phyloP scores from a whole-genome alignment of 1,140 invertebrate genomes.

The Trinorchestia longiramus region DNA sequence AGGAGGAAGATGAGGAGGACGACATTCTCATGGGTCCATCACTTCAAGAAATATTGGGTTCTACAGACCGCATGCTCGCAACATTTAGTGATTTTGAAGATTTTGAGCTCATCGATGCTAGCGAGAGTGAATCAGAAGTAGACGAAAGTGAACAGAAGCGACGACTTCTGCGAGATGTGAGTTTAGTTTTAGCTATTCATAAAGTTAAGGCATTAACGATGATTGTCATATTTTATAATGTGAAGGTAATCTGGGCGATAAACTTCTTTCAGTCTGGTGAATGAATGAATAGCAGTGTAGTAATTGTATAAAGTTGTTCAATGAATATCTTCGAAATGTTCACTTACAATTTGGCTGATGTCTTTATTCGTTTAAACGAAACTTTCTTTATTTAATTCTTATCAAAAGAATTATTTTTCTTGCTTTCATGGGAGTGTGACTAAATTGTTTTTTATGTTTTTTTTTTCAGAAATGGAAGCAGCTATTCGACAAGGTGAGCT shows the following conservation, averaged over 20 bases:
- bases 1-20: background rate
- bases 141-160: slow-evolving; percentile 80
- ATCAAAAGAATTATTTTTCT: background rate
- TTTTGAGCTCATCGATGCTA: slow-evolving; percentile 63
- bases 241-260: background rate
- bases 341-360: background rate
- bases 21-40: slow-evolving; percentile 40
- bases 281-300: background rate
- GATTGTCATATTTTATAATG: background rate
- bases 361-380: background rate
- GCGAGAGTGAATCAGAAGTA: slow-evolving; percentile 72
- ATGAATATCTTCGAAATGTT: too few species aligned
- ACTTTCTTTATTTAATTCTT: background rate
- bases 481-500: slow-evolving; percentile 84
- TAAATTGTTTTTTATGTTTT: slow-evolving; percentile 67
- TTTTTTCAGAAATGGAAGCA: slow-evolving; percentile 85
- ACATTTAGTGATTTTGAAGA: slow-evolving; percentile 65
- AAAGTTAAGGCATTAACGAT: background rate
- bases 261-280: background rate
- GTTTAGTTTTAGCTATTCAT: slow-evolving; percentile 67
- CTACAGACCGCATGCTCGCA: slow-evolving; percentile 64
- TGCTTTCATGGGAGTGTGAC: background rate
- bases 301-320: too few species aligned
- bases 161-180: slow-evolving; percentile 82
- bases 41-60: slow-evolving; percentile 60